Conservation (phyloP, 2,113 vertebrate species). For the Petroica traversi region DNA sequence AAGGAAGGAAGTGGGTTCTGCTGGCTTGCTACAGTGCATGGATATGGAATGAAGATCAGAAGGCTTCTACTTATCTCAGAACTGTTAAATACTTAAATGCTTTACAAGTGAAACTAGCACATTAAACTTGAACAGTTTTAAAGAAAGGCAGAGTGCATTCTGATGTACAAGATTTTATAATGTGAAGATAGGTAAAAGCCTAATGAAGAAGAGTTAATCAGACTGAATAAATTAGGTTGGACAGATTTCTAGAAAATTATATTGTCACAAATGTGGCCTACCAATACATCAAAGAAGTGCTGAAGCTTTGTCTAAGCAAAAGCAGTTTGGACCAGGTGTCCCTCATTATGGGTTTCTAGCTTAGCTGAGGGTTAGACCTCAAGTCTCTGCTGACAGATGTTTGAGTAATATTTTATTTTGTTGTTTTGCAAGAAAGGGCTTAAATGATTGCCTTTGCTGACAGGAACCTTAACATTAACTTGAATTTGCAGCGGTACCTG, state of each 20-base stretch:
- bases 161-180: background rate
- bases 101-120: background rate
- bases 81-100: background rate
- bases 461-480: background rate
- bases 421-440: background rate
- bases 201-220: background rate
- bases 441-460: constrained; percentile 24
- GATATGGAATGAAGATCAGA: background rate
- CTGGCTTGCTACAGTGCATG: background rate
- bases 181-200: background rate
- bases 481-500: background rate
- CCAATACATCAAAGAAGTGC: background rate
- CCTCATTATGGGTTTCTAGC: constrained; percentile 3
- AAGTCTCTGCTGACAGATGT: constrained; percentile 31
- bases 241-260: background rate
- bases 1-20: background rate
- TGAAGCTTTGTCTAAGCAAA: background rate
- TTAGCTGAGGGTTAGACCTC: background rate
- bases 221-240: background rate
- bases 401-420: constrained; percentile 25
- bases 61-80: background rate
- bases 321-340: constrained; percentile 13
- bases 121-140: background rate
- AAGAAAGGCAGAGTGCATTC: background rate
- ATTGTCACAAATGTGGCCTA: background rate